These are phyloP conservation scores for Sinhomidia bicolor DNA, from an alignment of 2,888 invertebrate species.

Conservation along the genomic window DNA sequence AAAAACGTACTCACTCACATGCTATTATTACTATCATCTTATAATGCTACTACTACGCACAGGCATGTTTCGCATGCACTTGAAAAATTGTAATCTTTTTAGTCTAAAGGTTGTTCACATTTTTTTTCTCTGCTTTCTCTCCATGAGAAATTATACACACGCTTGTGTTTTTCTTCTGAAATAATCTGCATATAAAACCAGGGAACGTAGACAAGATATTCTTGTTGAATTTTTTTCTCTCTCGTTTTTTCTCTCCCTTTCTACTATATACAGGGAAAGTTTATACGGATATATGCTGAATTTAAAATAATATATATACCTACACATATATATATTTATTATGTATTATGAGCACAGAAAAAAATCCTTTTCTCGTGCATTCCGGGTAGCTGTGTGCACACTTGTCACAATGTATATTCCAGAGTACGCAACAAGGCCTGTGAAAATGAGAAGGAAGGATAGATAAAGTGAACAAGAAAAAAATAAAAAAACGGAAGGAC, in stretches of 20 bases:
- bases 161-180: not conserved
- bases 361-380: slow-evolving; percentile 21
- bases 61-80: not conserved
- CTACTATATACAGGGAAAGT: not conserved
- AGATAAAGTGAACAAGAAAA: slow-evolving; percentile 13
- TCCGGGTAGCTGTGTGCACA: not conserved
- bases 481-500: slow-evolving; percentile 56
- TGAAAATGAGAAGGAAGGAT: not conserved
- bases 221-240: not conserved
- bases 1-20: not conserved
- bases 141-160: slow-evolving; percentile 26
- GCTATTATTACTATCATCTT: not conserved
- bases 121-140: too few species aligned
- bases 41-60: not conserved
- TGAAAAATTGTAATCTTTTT: not conserved
- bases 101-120: slow-evolving; percentile 17
- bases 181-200: slow-evolving; percentile 1
- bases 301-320: too few species aligned
- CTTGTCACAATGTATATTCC: slow-evolving; percentile 1
- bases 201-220: not conserved
- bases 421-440: slow-evolving; percentile 8
- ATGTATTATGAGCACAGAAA: slow-evolving; percentile 52
- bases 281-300: slow-evolving; percentile 50
- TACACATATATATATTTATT: too few species aligned
- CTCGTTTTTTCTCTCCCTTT: not conserved